Evolutionary conservation across 2,113 vertebrate species (phyloP).

Genomic region (Pangasianodon gigas): DNA sequence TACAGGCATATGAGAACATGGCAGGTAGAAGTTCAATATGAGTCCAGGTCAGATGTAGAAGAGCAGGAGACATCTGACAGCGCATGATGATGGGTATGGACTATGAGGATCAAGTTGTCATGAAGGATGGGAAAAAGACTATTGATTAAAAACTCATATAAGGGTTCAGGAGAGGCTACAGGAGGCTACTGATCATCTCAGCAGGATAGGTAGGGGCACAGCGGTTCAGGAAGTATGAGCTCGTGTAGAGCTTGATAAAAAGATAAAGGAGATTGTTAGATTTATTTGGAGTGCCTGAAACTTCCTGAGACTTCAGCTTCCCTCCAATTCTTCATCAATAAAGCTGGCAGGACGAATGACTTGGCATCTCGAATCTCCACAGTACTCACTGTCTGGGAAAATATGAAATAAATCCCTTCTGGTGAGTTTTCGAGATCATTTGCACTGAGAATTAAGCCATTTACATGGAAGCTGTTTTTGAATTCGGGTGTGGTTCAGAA

Average conservation of each 20-base stretch:
- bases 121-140: not conserved
- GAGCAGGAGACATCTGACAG: not conserved
- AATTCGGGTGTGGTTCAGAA: not conserved
- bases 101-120: not conserved
- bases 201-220: not conserved
- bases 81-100: not conserved
- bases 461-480: not conserved
- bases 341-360: not conserved
- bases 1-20: not conserved
- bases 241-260: not conserved
- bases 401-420: not conserved
- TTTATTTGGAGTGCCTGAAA: not conserved
- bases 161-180: not conserved
- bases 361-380: not conserved
- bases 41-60: not conserved
- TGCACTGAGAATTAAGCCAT: not conserved
- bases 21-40: not conserved
- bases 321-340: not conserved
- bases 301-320: not conserved
- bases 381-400: not conserved
- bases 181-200: not conserved
- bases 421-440: not conserved
- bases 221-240: not conserved
- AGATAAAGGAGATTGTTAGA: not conserved
- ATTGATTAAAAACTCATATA: conserved; percentile 20